Evolutionary conservation across 2,113 vertebrate species (phyloP).

Genomic region (Smithornis capensis): DNA sequence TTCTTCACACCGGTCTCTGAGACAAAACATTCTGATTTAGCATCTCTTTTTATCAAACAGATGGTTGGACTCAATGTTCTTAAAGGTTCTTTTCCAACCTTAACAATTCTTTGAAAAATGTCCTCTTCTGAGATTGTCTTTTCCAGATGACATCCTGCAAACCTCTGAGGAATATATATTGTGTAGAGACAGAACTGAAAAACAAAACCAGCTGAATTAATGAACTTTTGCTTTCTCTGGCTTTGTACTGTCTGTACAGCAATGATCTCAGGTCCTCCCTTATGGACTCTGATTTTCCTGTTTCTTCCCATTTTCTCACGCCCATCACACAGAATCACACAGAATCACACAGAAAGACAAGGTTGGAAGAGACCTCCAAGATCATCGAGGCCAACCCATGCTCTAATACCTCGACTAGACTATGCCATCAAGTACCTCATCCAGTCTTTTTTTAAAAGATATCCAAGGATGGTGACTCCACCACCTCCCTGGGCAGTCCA

Average conservation of each 20-base stretch:
- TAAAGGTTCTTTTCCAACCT: background rate
- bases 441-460: too few relatives aligned
- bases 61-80: background rate
- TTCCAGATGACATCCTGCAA: background rate
- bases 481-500: too few relatives aligned
- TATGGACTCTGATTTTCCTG: background rate
- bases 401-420: too few relatives aligned
- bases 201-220: background rate
- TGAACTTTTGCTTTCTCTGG: background rate
- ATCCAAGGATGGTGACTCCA: too few relatives aligned
- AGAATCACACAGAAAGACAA: too few relatives aligned
- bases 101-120: background rate
- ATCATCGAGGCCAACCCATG: too few relatives aligned
- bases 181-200: background rate
- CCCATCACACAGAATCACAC: too few relatives aligned
- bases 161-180: background rate
- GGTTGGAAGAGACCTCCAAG: too few relatives aligned
- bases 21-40: background rate
- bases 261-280: background rate
- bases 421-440: too few relatives aligned
- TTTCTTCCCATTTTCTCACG: background rate
- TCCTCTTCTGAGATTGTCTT: background rate
- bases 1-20: background rate
- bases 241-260: background rate
- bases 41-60: background rate